Evolutionary conservation across 2,888 invertebrate genomes (phyloP).

Genomic region (Listrodromus nycthemerus): DNA sequence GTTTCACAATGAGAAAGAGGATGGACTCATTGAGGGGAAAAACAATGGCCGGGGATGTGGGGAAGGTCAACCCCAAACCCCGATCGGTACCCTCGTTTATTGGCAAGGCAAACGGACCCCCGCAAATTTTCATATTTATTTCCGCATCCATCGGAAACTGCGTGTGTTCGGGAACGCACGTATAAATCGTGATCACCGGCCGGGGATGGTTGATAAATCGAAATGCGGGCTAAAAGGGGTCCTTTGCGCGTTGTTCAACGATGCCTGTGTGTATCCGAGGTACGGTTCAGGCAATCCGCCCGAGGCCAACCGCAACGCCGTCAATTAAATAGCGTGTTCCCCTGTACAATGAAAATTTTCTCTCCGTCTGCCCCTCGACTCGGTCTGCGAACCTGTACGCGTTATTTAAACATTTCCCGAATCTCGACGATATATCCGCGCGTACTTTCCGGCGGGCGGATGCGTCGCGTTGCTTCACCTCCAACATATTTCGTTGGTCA

Average conservation of each 20-base stretch:
- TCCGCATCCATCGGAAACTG: constrained; percentile 60
- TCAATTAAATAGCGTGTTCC: constrained; percentile 55
- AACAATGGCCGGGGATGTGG: constrained; percentile 23
- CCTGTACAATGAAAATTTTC: constrained; percentile 51
- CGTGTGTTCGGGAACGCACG: constrained; percentile 35
- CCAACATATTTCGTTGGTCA: background rate
- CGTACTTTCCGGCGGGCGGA: background rate
- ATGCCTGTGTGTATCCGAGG: constrained; percentile 6
- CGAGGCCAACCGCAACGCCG: constrained; percentile 45
- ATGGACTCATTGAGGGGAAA: constrained; percentile 56
- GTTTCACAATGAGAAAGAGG: constrained; percentile 38
- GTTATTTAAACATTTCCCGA: constrained; percentile 14
- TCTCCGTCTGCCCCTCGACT: background rate
- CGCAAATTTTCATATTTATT: constrained; percentile 73
- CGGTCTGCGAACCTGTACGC: constrained; percentile 1
- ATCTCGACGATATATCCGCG: background rate
- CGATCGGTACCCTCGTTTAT: constrained; percentile 37
- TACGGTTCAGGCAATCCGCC: constrained; percentile 38
- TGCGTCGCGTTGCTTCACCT: background rate
- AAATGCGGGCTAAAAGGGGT: background rate
- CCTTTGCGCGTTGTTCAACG: background rate
- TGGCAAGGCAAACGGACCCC: constrained; percentile 49
- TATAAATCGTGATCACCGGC: constrained; percentile 54
- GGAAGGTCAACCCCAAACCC: constrained; percentile 38
- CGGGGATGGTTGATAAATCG: constrained; percentile 32